Evolutionary conservation across 2,888 invertebrate genomes (phyloP).

Genomic region (Lathronympha strigana): DNA sequence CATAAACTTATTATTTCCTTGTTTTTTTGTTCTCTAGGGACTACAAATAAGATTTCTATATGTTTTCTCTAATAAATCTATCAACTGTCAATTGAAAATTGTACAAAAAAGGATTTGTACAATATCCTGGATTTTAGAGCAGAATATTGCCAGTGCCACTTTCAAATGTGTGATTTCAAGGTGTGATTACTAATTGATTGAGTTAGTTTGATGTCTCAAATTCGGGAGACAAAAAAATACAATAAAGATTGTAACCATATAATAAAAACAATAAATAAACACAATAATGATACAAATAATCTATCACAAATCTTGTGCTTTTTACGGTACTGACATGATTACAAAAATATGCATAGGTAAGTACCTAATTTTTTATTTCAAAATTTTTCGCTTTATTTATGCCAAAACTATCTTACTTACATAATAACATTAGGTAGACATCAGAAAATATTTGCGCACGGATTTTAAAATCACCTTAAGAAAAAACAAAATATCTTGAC

Average conservation of each 20-base stretch:
- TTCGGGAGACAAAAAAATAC: conserved; percentile 10
- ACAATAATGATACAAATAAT: conserved; percentile 37
- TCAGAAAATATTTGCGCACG: conserved; percentile 37
- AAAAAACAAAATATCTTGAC: conserved; percentile 12
- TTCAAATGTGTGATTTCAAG: too few relatives aligned
- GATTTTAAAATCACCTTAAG: conserved; percentile 29
- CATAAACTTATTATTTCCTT: too few relatives aligned
- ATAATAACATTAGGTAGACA: conserved; percentile 33
- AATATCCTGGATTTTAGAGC: too few relatives aligned
- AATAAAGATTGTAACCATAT: conserved; percentile 36
- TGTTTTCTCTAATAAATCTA: too few relatives aligned
- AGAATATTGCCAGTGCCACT: too few relatives aligned
- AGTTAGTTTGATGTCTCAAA: not conserved
- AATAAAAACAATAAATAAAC: conserved; percentile 43
- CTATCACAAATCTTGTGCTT: conserved; percentile 42
- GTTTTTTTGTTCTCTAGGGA: too few relatives aligned
- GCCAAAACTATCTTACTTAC: conserved; percentile 37
- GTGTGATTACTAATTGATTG: too few relatives aligned
- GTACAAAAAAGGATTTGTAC: too few relatives aligned
- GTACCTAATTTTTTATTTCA: conserved; percentile 21
- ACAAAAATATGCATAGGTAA: conserved; percentile 39
- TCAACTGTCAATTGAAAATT: too few relatives aligned
- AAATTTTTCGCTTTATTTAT: conserved; percentile 35
- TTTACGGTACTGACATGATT: conserved; percentile 32
- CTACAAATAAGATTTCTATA: too few relatives aligned